Evolutionary conservation across 1,140 invertebrate species (phyloP).

Genomic region (Rhizoglyphus robini): DNA sequence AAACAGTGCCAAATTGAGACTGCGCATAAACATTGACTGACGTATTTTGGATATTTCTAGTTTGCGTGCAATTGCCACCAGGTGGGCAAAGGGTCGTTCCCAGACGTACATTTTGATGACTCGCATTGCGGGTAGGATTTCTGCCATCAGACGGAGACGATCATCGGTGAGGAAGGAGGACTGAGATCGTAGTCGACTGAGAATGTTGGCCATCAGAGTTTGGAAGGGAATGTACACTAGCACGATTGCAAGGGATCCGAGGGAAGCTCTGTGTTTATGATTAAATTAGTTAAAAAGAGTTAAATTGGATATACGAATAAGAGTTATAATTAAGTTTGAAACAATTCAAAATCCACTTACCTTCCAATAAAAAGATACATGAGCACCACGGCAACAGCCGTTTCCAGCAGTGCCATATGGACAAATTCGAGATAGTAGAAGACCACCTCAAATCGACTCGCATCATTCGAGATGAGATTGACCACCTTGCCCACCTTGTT

Average conservation of each 20-base stretch:
- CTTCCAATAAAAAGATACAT: constrained; percentile 30
- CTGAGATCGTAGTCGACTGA: not conserved
- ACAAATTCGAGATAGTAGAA: constrained; percentile 40
- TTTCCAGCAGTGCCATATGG: constrained; percentile 48
- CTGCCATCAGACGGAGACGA: constrained; percentile 50
- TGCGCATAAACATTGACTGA: constrained; percentile 50
- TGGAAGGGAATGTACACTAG: constrained; percentile 68
- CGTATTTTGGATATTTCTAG: constrained; percentile 52
- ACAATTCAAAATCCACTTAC: too few relatives aligned
- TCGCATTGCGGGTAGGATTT: constrained; percentile 76
- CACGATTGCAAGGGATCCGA: constrained; percentile 61
- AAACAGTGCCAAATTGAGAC: constrained; percentile 42
- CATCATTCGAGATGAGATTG: constrained; percentile 77
- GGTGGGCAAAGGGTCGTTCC: constrained; percentile 53
- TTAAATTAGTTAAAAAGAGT: too few relatives aligned
- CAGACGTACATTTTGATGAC: too few relatives aligned
- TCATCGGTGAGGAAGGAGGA: constrained; percentile 16
- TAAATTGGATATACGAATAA: too few relatives aligned
- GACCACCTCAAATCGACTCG: constrained; percentile 20
- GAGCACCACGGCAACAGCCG: constrained; percentile 45
- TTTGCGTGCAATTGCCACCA: constrained; percentile 44
- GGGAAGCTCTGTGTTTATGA: too few relatives aligned
- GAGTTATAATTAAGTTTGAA: too few relatives aligned
- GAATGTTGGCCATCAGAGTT: constrained; percentile 49
- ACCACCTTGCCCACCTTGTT: constrained; percentile 74